Evolutionary conservation across 2,797 vertebrate species (phyloP), one percentile per base, ranked within the genome.

Genomic region (Myotis daubentonii): DNA sequence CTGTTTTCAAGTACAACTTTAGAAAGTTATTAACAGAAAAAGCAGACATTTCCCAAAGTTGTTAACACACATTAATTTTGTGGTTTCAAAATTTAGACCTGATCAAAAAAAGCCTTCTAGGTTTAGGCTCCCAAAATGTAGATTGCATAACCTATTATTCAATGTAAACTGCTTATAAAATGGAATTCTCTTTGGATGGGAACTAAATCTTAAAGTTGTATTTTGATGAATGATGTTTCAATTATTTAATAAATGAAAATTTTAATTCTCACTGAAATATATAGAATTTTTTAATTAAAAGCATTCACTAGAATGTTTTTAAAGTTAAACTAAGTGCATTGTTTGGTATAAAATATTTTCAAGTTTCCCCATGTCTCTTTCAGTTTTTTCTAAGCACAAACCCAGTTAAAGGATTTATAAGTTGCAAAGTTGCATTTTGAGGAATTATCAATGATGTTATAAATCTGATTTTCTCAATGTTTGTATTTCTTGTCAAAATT

Each of bases 11-110:
- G 90, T 30, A 70, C 44, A 86, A 85, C n/a, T 44, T 88, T 86
- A 89, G 65, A 93, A 93, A 74, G 49, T 75, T 82, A 68, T 76
- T 76, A 70, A 68, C 23, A 38, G 71, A 81, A 93, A 82, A 51
- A 89, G 25, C 33, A 89, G 60, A 44, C 44, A 49, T 71, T 95
- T 91, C 33, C 36, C 49, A 49, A 88, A 84, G 22, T 68, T 95
- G 90, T 91, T 53, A 84, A 91, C 71, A 68, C 36, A 87, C 22
- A 89, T 87, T 71, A 71, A 66, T 93, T 66, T 76, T 94, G 68
- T 91, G 75, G 66, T 87, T 96, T 95, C 53, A 75, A 82, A 91
- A 41, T 83, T 76, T 30, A 91, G 91, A 94, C 22, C 41, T 60
- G 17, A 75, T 74, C 11, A 75, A 86, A 89, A 89, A 89, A 93